These are phyloP conservation scores for Drosophila tropicalis DNA, from an alignment of 1,140 invertebrate genomes.

Conservation along the genomic window DNA sequence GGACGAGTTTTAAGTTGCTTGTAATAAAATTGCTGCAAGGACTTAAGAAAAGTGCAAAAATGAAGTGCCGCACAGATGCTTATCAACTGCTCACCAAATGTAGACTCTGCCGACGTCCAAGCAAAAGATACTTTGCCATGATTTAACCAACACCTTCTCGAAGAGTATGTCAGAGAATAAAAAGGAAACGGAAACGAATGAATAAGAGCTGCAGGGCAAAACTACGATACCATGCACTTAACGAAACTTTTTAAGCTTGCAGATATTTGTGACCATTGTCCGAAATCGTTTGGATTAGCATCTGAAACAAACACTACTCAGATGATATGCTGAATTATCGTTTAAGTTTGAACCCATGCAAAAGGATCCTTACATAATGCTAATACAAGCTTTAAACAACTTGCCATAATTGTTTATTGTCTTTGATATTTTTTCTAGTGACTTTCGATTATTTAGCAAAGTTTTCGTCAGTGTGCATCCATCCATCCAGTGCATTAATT, in stretches of 20 bases:
- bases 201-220: slow-evolving; percentile 36
- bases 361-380: too few relatives aligned
- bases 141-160: slow-evolving; percentile 58
- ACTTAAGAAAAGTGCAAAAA: slow-evolving; percentile 74
- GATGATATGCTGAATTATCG: too few relatives aligned
- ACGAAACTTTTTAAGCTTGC: slow-evolving; percentile 1
- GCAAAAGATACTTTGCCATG: slow-evolving; percentile 58
- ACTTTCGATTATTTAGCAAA: too few relatives aligned
- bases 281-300: neutral
- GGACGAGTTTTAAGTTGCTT: slow-evolving; percentile 73
- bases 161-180: slow-evolving; percentile 41
- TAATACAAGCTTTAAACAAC: too few relatives aligned
- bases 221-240: slow-evolving; percentile 14
- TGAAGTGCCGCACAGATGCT: slow-evolving; percentile 76
- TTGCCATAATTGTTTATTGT: too few relatives aligned
- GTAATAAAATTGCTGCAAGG: slow-evolving; percentile 73
- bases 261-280: neutral
- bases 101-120: slow-evolving; percentile 32
- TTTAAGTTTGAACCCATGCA: too few relatives aligned
- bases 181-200: slow-evolving; percentile 23
- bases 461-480: neutral
- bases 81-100: slow-evolving; percentile 49
- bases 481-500: neutral
- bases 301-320: neutral
- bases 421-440: too few relatives aligned